A percentile compares a stretch with the other conserved stretches of the same genome.
These are phyloP conservation scores for Pentamera pediparva DNA, from an alignment of 53 echinoderm and acorn worm genomes.

Conservation along the genomic window DNA sequence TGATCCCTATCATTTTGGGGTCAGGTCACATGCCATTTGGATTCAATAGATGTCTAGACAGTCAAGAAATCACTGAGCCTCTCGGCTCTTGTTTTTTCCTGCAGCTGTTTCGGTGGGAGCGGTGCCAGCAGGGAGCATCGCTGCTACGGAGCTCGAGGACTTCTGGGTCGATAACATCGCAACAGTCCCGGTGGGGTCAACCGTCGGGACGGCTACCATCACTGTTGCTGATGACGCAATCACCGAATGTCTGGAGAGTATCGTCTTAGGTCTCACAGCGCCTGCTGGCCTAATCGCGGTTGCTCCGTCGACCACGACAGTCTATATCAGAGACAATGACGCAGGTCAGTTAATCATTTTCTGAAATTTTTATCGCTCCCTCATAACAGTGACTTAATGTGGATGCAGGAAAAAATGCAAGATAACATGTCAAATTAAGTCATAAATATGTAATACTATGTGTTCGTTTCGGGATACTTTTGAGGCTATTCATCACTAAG, in stretches of 20 bases:
- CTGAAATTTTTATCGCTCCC: too few species aligned
- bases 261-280: not conserved
- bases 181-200: not conserved
- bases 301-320: not conserved
- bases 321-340: constrained; percentile 20
- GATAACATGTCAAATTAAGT: too few species aligned
- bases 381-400: too few species aligned
- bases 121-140: not conserved
- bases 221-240: constrained; percentile 1
- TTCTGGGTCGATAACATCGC: not conserved
- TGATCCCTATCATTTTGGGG: too few species aligned
- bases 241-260: constrained; percentile 16
- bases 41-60: too few species aligned
- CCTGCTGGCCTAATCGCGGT: not conserved
- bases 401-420: too few species aligned
- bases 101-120: not conserved
- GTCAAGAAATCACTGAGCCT: too few species aligned
- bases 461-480: too few species aligned
- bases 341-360: not conserved
- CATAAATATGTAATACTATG: too few species aligned
- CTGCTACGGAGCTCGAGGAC: constrained; percentile 32
- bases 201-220: constrained; percentile 11
- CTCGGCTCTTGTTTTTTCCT: not conserved
- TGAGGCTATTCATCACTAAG: too few species aligned
- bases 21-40: too few species aligned